A percentile compares a stretch with the other conserved stretches of the same genome.
Conservation (phyloP, 2,888 invertebrate species). For the Cabera pusaria region DNA sequence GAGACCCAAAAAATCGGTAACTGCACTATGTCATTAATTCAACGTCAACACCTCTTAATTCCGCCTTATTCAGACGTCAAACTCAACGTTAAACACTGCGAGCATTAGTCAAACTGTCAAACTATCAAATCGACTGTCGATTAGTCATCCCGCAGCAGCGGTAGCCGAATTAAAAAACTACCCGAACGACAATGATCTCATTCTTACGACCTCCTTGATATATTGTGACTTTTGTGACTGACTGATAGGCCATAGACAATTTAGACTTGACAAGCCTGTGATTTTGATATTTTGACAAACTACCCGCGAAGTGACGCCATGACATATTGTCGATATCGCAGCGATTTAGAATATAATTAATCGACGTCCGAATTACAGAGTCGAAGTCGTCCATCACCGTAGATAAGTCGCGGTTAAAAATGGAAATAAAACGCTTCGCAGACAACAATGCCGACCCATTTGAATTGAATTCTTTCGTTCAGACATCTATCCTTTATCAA, state of each 20-base stretch:
- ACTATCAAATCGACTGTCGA: conserved; percentile 66
- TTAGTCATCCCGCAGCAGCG: conserved; percentile 64
- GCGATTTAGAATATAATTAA: conserved; percentile 67
- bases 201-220: conserved; percentile 42
- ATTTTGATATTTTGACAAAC: conserved; percentile 59
- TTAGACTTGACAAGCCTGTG: conserved; percentile 6
- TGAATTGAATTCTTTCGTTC: conserved; percentile 69
- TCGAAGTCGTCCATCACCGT: conserved; percentile 55
- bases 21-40: conserved; percentile 35
- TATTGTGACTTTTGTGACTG: conserved; percentile 50
- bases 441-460: conserved; percentile 76
- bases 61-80: conserved; percentile 61
- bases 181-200: conserved; percentile 20
- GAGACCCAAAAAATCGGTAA: conserved; percentile 17
- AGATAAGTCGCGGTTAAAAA: conserved; percentile 58
- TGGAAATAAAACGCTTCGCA: conserved; percentile 59
- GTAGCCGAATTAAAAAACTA: conserved; percentile 52
- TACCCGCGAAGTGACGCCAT: conserved; percentile 51
- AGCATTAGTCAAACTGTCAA: conserved; percentile 80
- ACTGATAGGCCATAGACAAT: conserved; percentile 18
- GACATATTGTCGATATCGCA: conserved; percentile 56
- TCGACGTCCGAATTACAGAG: conserved; percentile 54
- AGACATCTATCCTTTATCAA: conserved; percentile 47
- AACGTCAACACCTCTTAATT: conserved; percentile 55
- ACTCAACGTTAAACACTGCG: conserved; percentile 52